phyloP scores from a whole-genome alignment of 2,797 vertebrate genomes.

The Girardinus metallicus region DNA sequence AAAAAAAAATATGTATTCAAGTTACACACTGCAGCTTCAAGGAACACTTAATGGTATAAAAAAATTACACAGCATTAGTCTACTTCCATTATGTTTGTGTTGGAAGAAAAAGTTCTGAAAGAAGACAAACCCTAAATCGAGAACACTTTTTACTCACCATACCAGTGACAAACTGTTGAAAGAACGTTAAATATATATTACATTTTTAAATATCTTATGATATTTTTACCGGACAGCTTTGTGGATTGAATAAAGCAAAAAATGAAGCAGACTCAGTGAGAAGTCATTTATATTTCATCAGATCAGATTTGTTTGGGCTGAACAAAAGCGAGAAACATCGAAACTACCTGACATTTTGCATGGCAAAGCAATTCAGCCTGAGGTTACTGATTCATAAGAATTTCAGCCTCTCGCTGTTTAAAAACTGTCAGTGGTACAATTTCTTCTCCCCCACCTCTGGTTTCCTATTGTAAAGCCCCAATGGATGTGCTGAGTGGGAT shows the following conservation, averaged over 20 bases:
- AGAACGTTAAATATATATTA: neutral
- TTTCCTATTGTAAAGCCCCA: neutral
- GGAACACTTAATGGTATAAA: neutral
- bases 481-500: neutral
- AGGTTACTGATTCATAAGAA: constrained; percentile 13
- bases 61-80: neutral
- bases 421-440: constrained; percentile 20
- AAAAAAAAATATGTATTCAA: neutral
- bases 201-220: neutral
- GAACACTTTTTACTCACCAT: neutral
- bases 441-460: neutral
- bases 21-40: neutral
- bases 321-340: neutral
- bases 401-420: constrained; percentile 16
- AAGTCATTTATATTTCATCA: neutral
- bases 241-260: neutral
- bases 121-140: neutral
- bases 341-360: neutral
- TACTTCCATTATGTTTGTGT: neutral
- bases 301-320: neutral
- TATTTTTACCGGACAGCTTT: neutral
- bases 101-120: neutral
- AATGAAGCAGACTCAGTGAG: neutral
- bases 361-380: neutral
- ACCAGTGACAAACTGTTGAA: neutral